Evolutionary conservation across 2,113 vertebrate genomes (phyloP).

Genomic region (Tragelaphus scriptus): DNA sequence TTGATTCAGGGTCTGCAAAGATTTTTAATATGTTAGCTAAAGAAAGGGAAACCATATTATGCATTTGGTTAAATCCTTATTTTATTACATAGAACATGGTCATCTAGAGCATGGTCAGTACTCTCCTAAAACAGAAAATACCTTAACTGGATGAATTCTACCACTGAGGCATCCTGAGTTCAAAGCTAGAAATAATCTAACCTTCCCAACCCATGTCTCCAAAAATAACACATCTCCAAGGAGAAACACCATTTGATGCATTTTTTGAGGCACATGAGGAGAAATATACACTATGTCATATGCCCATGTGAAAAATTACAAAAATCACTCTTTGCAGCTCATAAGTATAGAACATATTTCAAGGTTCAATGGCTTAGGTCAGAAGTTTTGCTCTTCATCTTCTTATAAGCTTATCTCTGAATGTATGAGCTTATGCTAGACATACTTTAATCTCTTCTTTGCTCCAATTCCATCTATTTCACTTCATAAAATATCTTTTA

Average conservation of each 20-base stretch:
- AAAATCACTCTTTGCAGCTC: not conserved
- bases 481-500: not conserved
- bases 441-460: not conserved
- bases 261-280: not conserved
- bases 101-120: not conserved
- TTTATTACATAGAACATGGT: not conserved
- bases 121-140: conserved; percentile 11
- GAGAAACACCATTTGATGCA: not conserved
- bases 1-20: not conserved
- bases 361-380: not conserved
- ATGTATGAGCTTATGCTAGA: not conserved
- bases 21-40: not conserved
- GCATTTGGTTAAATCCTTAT: not conserved
- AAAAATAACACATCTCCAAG: conserved; percentile 30
- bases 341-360: not conserved
- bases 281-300: not conserved
- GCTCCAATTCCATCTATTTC: not conserved
- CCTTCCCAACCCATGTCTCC: not conserved
- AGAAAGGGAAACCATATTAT: not conserved
- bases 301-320: not conserved
- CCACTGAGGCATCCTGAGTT: not conserved
- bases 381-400: not conserved
- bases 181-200: not conserved
- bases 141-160: not conserved
- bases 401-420: not conserved